Evolutionary conservation across 2,797 vertebrate species (phyloP).

Genomic region (Tinamus major): DNA sequence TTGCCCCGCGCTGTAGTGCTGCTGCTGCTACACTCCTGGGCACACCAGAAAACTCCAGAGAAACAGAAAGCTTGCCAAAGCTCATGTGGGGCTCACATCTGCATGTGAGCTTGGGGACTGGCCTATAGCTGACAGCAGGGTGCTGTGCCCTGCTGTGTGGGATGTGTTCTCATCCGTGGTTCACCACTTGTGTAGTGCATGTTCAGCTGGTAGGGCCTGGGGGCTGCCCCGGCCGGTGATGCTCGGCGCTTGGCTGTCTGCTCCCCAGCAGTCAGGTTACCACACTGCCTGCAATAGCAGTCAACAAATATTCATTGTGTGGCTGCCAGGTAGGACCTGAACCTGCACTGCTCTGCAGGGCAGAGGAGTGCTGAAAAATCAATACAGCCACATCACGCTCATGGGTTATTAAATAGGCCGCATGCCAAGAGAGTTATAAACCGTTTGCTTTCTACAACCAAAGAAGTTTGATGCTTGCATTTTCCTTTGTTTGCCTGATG

Average conservation of each 20-base stretch:
- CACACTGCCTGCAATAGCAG: not conserved
- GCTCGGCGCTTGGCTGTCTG: not conserved
- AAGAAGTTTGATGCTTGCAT: not conserved
- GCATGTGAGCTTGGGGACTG: not conserved
- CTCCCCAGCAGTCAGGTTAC: not conserved
- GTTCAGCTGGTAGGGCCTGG: not conserved
- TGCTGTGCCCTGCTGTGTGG: not conserved
- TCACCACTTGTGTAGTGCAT: not conserved
- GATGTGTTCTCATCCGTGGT: not conserved
- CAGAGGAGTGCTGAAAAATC: slow-evolving; percentile 9
- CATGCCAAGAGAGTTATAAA: slow-evolving; percentile 18
- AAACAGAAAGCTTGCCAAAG: not conserved
- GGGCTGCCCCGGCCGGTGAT: not conserved
- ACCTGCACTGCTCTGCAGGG: not conserved
- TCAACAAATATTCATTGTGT: slow-evolving; percentile 4
- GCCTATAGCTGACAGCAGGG: not conserved
- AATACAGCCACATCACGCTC: not conserved
- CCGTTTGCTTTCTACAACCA: slow-evolving; percentile 17
- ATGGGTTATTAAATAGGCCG: not conserved
- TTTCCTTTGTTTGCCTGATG: not conserved
- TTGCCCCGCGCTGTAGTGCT: not conserved
- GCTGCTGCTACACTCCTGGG: not conserved
- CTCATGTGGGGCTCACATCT: not conserved
- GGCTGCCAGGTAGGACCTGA: not conserved
- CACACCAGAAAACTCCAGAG: not conserved